Evolutionary conservation across 2,888 invertebrate genomes (phyloP), one percentile per base, ranked within the genome.

Genomic region (Drosophila greeni): DNA sequence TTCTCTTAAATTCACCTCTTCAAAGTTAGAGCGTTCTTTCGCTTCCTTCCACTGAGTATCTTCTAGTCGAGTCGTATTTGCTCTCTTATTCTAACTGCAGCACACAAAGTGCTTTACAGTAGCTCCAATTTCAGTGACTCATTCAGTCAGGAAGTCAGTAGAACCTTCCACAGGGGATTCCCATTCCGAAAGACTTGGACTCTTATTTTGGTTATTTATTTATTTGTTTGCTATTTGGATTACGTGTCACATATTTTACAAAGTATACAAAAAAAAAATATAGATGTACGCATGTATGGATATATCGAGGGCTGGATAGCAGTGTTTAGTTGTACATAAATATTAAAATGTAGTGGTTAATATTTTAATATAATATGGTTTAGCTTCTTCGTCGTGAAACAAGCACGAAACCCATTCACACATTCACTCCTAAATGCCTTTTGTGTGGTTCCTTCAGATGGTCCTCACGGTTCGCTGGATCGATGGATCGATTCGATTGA

Each of bases 251-350:
- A 80, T 79, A 79, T 79, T 73, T 82, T 79, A 79, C 78, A 79
- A 80, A 82, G 75, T 80, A 82, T 79, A 79, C 83, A 82, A 70
- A 55, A 72, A 69, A 82, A 68, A 72, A 73, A 78, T 57, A 66
- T 48, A 37, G 33, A 64, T 49, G 37, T 51, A 51, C 16, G 29
- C 37, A 48, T 66, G 31, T 37, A 36, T 34, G 31, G 47, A 39
- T 51, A 51, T 51, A 43, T 33, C 42, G 36, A 51, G 49, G 42
- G 31, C 33, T 2, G 20, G 53, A 64, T 72, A 73, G 71, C 71
- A 62, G 58, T 66, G 67, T 78, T 75, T 67, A 76, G 78, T 78
- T 62, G 64, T 70, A 76, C 82, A 77, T 60, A 59, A 69, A 54
- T 68, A 54, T 55, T 52, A 74, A 82, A 79, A 82, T 70, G 64